Conservation (phyloP, 1,140 invertebrate genomes). For the Triops longicaudatus region DNA sequence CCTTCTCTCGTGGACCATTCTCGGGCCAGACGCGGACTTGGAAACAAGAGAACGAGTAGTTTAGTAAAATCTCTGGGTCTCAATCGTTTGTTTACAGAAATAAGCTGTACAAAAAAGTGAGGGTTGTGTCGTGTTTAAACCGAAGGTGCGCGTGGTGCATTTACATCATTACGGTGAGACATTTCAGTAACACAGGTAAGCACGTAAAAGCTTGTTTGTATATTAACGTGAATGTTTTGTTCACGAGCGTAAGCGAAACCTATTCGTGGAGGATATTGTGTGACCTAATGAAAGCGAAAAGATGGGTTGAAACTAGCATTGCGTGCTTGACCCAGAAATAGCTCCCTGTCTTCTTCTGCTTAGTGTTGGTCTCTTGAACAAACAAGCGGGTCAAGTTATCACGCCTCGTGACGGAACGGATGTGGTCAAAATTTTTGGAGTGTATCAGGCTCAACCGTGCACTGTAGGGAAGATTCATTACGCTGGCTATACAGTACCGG, state of each 20-base stretch:
- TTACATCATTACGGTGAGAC: background rate
- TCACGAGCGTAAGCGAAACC: no score
- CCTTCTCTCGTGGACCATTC: constrained; percentile 1
- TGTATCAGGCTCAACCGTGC: background rate
- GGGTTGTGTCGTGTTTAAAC: background rate
- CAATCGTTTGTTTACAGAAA: background rate
- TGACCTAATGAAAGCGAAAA: background rate
- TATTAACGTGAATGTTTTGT: no score
- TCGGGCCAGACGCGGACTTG: background rate
- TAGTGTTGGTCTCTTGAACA: background rate
- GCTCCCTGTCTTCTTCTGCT: background rate
- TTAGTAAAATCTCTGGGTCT: background rate
- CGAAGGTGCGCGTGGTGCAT: background rate
- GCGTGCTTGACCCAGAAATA: background rate
- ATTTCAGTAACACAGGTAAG: background rate
- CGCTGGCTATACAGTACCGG: background rate
- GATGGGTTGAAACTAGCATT: background rate
- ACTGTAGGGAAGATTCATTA: background rate
- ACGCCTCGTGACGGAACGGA: background rate
- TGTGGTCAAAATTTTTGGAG: background rate
- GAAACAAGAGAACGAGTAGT: background rate
- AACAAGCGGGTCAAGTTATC: background rate
- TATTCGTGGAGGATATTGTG: no score
- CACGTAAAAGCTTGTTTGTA: no score
- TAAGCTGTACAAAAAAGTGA: background rate